Base-by-base conservation (phyloP, 30 jellyfish, hydroid and myxozoan species). In the Nemopilema nomurai region DNA sequence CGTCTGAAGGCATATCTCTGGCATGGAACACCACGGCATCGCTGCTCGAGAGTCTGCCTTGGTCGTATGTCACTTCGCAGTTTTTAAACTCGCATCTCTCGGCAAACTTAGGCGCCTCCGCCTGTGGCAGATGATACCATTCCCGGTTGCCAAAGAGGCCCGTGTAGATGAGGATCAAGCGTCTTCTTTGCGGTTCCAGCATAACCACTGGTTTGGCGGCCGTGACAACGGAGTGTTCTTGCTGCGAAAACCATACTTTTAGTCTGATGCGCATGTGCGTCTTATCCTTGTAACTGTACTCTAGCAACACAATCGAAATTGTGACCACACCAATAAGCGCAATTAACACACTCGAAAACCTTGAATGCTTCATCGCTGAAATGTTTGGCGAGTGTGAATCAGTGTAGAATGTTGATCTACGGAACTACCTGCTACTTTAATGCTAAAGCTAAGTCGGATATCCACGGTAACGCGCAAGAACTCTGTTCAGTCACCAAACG, bases 1-100 rank as follows among this genome's bases (percentile, higher is more conserved):
- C 90, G 16, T 80, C 23, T 8, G 85, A 30, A 0, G 96, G 99
- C 97, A 94, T 85, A 71, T 94, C 93, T 8, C 97, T 75, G 19
- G 95, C 97, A 62, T 94, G 99, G 67, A 94, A 94, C 9, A 94
- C 87, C 24, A 94, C 97, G 3, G 97, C 99, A 87, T 94, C 97
- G 33, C 98, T 91, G 1, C 33, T 77, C 50, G 62, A 13, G 26
- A 90, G 21, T 32, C 80, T 72, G 57, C 50, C 49, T 21, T 63
- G 81, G 72, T 94, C 97, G 66, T 94, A 90, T 16, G 97, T 71
- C 7, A 94, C 90, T 73, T 81, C 92, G 63, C 99, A 94, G 62
- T 89, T 89, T 23, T 65, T 89, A 50, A 30, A 62, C 57, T 68
- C 71, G 77, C 99, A 94, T 68, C 74, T 71, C 27, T 78, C 49